Evolutionary conservation across 2,113 vertebrate genomes (phyloP), one percentile per base, ranked within the genome.

Genomic region (Camelus dromedarius): DNA sequence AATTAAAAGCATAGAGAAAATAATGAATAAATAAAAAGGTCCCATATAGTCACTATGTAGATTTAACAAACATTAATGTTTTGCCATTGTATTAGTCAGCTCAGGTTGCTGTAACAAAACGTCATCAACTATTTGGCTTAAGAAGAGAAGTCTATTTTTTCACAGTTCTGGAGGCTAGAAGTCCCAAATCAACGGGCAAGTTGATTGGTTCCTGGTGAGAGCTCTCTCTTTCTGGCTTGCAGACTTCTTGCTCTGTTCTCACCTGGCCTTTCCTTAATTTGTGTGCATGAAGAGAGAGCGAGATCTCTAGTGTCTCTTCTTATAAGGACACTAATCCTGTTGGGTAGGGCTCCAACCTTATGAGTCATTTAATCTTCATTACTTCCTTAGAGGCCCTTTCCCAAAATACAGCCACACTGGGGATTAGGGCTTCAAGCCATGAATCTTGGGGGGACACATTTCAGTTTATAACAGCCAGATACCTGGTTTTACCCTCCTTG

Each of bases 141-240:
- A 56, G 91, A 56, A 81, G 20, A 64, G 30, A 91, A 90, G 64
- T 38, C 82, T n/a, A 28, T 62, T 88, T 95, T 79, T 54, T 48
- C 26, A 24, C 22, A 70, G 62, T 64, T 81, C 32, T 70, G 16
- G 62, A 66, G 77, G 32, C 48, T 73, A 20, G 8, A 72, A 46
- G 35, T 42, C 35, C 48, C 24, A 42, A 67, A 70, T 35, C 20
- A 60, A 15, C 35, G 20, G 42, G 28, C 62, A 52, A 26, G 16
- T 32, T 66, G 32, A 38, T 89, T 92, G 54, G 11, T 64, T 56
- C 46, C 60, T 91, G 67, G 46, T 82, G 42, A 86, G 26, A 56
- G 26, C 46, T 87, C 35, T 87, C 35, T 87, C 30, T 76, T 62
- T 8, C 30, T 73, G 70, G 38, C n/a, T 58, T 66, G 18, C 9